Evolutionary conservation across 2,888 invertebrate genomes (phyloP).

Genomic region (Leptopilina drosophilae): DNA sequence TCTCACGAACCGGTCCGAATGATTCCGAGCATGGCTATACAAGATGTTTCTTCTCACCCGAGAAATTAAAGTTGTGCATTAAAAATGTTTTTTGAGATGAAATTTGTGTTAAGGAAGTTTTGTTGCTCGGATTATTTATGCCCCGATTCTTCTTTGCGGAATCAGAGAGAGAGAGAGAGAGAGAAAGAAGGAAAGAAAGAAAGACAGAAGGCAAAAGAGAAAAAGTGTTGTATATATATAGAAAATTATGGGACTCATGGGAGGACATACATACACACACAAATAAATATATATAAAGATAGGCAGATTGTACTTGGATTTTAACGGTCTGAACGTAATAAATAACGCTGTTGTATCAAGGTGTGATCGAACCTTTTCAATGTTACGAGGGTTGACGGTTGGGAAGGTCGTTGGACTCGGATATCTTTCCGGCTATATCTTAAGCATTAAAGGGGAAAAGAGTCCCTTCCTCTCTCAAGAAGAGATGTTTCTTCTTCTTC

Average conservation of each 20-base stretch:
- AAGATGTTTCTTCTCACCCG: slow-evolving; percentile 15
- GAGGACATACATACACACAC: background rate
- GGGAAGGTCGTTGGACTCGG: slow-evolving; percentile 29
- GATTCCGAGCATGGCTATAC: slow-evolving; percentile 5
- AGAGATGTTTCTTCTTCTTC: slow-evolving; percentile 22
- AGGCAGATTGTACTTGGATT: slow-evolving; percentile 23
- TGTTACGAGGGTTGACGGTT: slow-evolving; percentile 36
- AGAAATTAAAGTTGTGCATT: slow-evolving; percentile 19
- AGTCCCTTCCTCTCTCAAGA: slow-evolving; percentile 24
- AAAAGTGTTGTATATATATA: background rate
- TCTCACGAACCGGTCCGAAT: slow-evolving; percentile 19
- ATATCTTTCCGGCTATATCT: slow-evolving; percentile 35
- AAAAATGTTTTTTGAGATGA: slow-evolving; percentile 11
- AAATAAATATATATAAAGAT: background rate
- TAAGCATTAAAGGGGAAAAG: slow-evolving; percentile 27
- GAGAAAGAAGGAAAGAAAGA: background rate
- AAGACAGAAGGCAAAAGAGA: background rate
- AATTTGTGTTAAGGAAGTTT: background rate
- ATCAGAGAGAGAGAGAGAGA: background rate
- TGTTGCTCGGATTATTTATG: slow-evolving; percentile 4
- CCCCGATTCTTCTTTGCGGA: background rate
- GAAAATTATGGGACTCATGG: slow-evolving; percentile 11
- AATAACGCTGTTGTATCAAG: slow-evolving; percentile 34
- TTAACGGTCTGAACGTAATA: slow-evolving; percentile 28
- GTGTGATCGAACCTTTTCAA: slow-evolving; percentile 30